Evolutionary conservation across 2,113 vertebrate genomes (phyloP).

Genomic region (human): GRCh38 chr3:198107501-198108000

Average conservation of each 20-base stretch:
- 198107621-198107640: neutral
- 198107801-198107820: neutral
- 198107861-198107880: neutral
- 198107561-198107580: neutral
- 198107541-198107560: constrained; percentile 41
- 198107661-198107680: neutral
- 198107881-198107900: neutral
- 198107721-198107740: neutral
- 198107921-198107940: neutral
- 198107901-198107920: neutral
- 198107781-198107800: neutral
- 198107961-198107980: neutral
- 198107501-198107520: constrained; percentile 34
- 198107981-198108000: too few species aligned
- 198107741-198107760: neutral
- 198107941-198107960: neutral
- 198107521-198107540: constrained; percentile 28
- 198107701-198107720: neutral
- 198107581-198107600: constrained; percentile 8
- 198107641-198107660: neutral
- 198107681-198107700: neutral
- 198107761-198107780: neutral
- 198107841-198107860: neutral
- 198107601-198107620: neutral
- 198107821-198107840: neutral